A percentile compares a stretch with the other conserved stretches of the same genome.
These are phyloP conservation scores for Caenorhabditis afra DNA, from an alignment of 2,888 invertebrate species.

Conservation along the genomic window DNA sequence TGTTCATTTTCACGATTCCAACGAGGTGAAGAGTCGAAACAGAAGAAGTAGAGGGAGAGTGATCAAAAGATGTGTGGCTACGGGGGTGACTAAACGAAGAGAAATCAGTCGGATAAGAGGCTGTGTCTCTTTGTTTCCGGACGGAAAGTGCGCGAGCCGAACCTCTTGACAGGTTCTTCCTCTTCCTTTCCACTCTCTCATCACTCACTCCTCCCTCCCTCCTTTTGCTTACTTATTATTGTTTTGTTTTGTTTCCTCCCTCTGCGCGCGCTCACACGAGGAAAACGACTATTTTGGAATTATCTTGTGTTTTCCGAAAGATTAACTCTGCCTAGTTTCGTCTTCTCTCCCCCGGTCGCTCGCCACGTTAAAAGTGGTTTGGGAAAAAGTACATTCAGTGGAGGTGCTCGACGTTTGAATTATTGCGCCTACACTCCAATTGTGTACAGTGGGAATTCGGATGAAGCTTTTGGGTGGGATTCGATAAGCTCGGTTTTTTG, in stretches of 20 bases:
- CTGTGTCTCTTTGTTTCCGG: background rate
- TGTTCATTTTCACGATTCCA: too few relatives aligned
- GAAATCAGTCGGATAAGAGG: background rate
- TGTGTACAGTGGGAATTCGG: background rate
- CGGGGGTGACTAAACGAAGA: too few relatives aligned
- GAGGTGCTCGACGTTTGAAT: background rate
- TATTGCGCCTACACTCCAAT: background rate
- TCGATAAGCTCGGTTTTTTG: background rate
- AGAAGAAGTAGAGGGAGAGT: too few relatives aligned
- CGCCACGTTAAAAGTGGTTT: background rate
- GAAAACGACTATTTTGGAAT: constrained; percentile 4
- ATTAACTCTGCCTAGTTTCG: constrained; percentile 1
- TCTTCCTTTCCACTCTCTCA: constrained; percentile 8
- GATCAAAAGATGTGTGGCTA: too few relatives aligned
- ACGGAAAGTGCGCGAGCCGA: background rate
- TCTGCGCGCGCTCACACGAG: too few relatives aligned
- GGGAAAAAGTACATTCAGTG: background rate
- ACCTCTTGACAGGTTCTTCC: constrained; percentile 5
- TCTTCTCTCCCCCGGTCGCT: background rate
- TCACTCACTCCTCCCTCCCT: constrained; percentile 11
- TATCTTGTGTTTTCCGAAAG: constrained; percentile 5
- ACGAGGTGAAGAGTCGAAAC: too few relatives aligned
- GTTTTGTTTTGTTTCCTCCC: background rate
- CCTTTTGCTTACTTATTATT: constrained; percentile 15
- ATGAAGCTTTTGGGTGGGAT: background rate